Conservation (phyloP, 2,888 invertebrate genomes). For the Temnothorax ravouxi region DNA sequence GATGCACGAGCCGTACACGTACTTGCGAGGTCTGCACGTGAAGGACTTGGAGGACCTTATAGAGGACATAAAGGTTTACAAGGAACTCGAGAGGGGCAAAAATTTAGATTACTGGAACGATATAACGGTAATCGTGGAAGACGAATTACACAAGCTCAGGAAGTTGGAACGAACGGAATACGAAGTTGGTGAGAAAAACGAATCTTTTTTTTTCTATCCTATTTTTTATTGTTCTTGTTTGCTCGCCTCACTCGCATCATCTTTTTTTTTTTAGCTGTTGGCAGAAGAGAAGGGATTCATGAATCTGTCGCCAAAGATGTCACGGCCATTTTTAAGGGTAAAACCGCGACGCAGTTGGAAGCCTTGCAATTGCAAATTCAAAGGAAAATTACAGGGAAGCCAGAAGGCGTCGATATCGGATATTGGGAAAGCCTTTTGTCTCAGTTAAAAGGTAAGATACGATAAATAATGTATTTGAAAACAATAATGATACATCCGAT, state of each 20-base stretch:
- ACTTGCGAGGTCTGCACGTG: constrained; percentile 95
- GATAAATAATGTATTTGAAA: not conserved
- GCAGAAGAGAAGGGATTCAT: constrained; percentile 94
- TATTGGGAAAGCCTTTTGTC: constrained; percentile 99
- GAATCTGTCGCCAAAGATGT: constrained; percentile 97
- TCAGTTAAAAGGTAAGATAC: constrained; percentile 92
- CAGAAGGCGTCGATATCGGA: constrained; percentile 97
- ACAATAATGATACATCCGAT: constrained; percentile 27
- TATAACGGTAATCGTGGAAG: constrained; percentile 97
- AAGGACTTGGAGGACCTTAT: constrained; percentile 98
- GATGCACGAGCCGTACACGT: constrained; percentile 99
- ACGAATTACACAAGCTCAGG: constrained; percentile 95
- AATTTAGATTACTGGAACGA: constrained; percentile 98
- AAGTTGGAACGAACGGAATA: constrained; percentile 91
- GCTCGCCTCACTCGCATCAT: not conserved
- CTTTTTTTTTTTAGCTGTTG: constrained; percentile 85
- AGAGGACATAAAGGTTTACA: constrained; percentile 98
- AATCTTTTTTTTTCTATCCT: not conserved
- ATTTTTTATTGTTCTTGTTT: not conserved
- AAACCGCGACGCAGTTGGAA: constrained; percentile 94
- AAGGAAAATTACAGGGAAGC: constrained; percentile 93
- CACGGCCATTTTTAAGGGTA: constrained; percentile 96
- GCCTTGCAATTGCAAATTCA: constrained; percentile 95
- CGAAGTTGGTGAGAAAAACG: constrained; percentile 86
- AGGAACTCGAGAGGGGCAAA: constrained; percentile 95